These are phyloP conservation scores for Acinonyx jubatus DNA, from an alignment of 2,113 vertebrate genomes.

Conservation along the genomic window DNA sequence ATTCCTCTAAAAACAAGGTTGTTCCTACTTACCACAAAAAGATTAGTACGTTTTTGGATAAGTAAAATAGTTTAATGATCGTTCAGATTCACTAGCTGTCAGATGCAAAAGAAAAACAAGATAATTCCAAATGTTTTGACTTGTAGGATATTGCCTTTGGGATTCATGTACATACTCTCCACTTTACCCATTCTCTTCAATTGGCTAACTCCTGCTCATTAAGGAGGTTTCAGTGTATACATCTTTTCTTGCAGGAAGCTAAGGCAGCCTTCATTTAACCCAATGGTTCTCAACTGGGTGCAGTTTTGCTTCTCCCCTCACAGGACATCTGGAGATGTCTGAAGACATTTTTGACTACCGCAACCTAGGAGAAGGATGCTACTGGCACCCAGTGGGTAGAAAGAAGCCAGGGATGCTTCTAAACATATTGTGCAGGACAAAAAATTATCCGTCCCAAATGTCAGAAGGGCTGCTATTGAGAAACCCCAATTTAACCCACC, in stretches of 20 bases:
- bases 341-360: not conserved
- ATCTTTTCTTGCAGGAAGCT: not conserved
- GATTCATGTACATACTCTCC: not conserved
- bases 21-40: not conserved
- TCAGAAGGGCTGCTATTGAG: not conserved
- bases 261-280: not conserved
- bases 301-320: not conserved
- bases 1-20: not conserved
- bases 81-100: not conserved
- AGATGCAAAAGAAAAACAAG: constrained; percentile 1
- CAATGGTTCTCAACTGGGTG: not conserved
- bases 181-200: not conserved
- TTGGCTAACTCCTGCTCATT: not conserved
- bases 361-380: not conserved
- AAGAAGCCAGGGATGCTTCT: not conserved
- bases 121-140: not conserved
- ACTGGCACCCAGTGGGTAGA: not conserved
- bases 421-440: not conserved
- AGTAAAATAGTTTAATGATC: not conserved
- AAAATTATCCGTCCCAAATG: not conserved
- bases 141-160: not conserved
- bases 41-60: not conserved
- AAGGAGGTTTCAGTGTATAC: not conserved
- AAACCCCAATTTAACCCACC: not conserved
- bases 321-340: not conserved